Evolutionary conservation across 1,140 invertebrate species (phyloP).

Genomic region (Propsilocerus akamusi): DNA sequence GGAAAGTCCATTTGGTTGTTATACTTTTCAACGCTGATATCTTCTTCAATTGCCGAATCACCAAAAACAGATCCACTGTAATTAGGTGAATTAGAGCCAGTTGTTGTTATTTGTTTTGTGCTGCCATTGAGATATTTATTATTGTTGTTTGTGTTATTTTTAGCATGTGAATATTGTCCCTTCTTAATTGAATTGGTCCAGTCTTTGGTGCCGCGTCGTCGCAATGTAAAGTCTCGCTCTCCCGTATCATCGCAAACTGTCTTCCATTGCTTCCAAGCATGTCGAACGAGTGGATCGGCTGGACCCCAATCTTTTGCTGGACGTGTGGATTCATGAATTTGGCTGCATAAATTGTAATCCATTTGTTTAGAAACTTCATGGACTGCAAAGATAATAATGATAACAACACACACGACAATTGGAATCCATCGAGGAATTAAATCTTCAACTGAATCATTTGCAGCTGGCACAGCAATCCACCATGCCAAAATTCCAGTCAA

Average conservation of each 20-base stretch:
- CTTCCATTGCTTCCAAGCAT: slow-evolving; percentile 25
- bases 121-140: not conserved
- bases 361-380: slow-evolving; percentile 22
- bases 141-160: slow-evolving; percentile 6
- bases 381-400: slow-evolving; percentile 16
- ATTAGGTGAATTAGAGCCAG: slow-evolving; percentile 23
- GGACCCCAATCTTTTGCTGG: slow-evolving; percentile 24
- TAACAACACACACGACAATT: slow-evolving; percentile 16
- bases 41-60: slow-evolving; percentile 23
- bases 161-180: slow-evolving; percentile 10
- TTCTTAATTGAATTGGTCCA: slow-evolving; percentile 36
- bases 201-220: slow-evolving; percentile 34
- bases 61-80: slow-evolving; percentile 24
- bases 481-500: slow-evolving; percentile 19
- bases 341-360: slow-evolving; percentile 24
- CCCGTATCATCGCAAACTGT: slow-evolving; percentile 25
- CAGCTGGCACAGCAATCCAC: slow-evolving; percentile 16
- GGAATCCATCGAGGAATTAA: slow-evolving; percentile 21
- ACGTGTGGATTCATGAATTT: slow-evolving; percentile 23
- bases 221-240: slow-evolving; percentile 33
- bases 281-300: slow-evolving; percentile 20
- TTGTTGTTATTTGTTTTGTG: slow-evolving; percentile 15
- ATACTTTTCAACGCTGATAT: slow-evolving; percentile 23
- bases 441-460: slow-evolving; percentile 19
- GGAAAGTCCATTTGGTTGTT: not conserved